phyloP scores from a whole-genome alignment of 2,888 invertebrate species.

The Rhamnusium bicolor region DNA sequence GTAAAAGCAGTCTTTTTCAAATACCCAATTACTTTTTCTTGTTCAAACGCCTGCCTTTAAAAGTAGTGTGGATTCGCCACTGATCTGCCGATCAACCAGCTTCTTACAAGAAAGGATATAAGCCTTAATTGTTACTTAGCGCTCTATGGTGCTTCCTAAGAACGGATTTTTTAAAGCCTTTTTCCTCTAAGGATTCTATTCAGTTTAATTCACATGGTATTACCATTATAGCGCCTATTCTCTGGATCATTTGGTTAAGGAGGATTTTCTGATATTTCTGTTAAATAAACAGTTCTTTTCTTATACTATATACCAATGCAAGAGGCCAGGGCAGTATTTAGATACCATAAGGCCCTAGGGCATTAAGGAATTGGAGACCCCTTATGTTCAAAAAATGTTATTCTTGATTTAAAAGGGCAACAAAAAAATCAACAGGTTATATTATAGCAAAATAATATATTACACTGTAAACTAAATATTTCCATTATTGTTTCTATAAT shows the following conservation, averaged over 20 bases:
- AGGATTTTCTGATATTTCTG: no score
- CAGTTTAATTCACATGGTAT: neutral
- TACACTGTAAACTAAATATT: no score
- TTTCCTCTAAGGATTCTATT: neutral
- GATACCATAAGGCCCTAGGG: no score
- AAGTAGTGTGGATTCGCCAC: neutral
- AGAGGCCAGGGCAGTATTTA: no score
- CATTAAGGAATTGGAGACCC: no score
- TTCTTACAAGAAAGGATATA: neutral
- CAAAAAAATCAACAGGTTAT: no score
- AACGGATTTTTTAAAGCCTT: neutral
- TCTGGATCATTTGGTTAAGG: neutral
- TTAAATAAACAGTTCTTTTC: neutral
- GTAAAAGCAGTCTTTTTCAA: no score
- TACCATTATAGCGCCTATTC: neutral
- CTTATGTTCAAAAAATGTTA: no score
- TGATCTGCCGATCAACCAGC: neutral
- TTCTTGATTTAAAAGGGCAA: no score
- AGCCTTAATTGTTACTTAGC: neutral
- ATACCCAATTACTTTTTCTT: neutral
- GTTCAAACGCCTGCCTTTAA: neutral
- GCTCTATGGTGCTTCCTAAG: neutral
- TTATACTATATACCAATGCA: no score
- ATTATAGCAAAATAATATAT: no score
- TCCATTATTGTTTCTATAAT: no score